A percentile compares a stretch with the other conserved stretches of the same genome.
phyloP scores from a whole-genome alignment of 2,113 vertebrate species.

The Neogale vison region DNA sequence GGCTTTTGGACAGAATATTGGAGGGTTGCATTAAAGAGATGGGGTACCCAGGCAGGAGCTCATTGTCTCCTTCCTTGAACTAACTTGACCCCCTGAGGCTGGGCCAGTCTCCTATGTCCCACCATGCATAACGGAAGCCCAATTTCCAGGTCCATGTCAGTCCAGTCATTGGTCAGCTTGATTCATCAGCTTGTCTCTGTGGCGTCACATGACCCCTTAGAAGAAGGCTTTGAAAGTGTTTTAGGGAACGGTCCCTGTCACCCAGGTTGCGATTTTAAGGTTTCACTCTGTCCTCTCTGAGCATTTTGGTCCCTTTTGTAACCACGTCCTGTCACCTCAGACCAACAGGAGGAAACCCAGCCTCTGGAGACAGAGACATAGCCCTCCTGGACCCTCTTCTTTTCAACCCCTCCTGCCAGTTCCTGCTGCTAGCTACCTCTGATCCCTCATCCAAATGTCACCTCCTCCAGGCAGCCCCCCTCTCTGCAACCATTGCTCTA shows the following conservation, averaged over 20 bases:
- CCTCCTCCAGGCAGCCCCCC: neutral
- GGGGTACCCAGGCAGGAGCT: neutral
- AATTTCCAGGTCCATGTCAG: neutral
- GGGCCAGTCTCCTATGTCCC: neutral
- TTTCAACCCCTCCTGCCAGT: neutral
- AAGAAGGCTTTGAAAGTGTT: neutral
- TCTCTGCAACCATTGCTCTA: neutral
- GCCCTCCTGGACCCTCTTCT: neutral
- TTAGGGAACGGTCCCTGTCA: neutral
- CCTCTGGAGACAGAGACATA: neutral
- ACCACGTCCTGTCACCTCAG: neutral
- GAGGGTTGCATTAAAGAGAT: neutral
- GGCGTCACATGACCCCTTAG: neutral
- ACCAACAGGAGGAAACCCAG: neutral
- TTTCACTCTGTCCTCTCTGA: neutral
- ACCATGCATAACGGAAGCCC: neutral
- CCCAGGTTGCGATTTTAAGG: neutral
- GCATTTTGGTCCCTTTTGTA: neutral
- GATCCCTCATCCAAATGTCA: neutral
- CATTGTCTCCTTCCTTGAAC: neutral
- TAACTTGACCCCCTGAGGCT: neutral
- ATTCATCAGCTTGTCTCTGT: neutral
- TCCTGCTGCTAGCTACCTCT: neutral
- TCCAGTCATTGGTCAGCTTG: rapidly evolving
- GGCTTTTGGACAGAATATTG: neutral